These are phyloP conservation scores for Lithophane leautieri DNA, from an alignment of 2,888 invertebrate genomes.

Conservation along the genomic window DNA sequence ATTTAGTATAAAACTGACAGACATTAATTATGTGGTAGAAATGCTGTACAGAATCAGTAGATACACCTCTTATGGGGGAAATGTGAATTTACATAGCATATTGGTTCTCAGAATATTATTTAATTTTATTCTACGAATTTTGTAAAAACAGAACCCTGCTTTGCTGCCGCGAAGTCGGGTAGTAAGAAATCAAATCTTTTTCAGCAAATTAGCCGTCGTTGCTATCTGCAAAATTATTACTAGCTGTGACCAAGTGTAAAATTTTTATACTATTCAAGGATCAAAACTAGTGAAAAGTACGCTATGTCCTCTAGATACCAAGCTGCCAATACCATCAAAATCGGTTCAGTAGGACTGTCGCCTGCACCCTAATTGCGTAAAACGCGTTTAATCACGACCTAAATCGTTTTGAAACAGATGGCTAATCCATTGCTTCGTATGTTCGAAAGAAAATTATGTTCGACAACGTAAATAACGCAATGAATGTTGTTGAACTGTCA, in stretches of 20 bases:
- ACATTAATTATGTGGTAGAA: neutral
- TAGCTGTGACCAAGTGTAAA: neutral
- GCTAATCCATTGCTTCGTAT: too few species aligned
- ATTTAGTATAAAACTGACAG: too few species aligned
- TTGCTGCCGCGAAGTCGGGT: neutral
- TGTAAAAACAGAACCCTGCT: too few species aligned
- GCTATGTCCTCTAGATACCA: neutral
- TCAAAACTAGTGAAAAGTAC: too few species aligned
- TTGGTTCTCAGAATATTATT: neutral
- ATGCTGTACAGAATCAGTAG: conserved; percentile 9
- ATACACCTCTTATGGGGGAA: neutral
- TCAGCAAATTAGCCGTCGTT: too few species aligned
- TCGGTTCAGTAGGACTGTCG: neutral
- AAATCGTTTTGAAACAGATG: too few species aligned
- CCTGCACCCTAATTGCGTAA: too few species aligned
- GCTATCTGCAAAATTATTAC: too few species aligned
- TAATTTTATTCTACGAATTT: neutral
- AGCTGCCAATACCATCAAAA: neutral
- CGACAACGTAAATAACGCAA: too few species aligned
- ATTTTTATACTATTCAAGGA: neutral
- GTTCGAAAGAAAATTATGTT: too few species aligned
- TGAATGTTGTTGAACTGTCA: too few species aligned
- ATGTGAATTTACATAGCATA: neutral
- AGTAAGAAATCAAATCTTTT: neutral
- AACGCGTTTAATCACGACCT: too few species aligned